Percentiles rank a stretch among this genome's conserved stretches.
phyloP scores from a whole-genome alignment of 1,140 invertebrate species.

The Neocloeon triangulifer region DNA sequence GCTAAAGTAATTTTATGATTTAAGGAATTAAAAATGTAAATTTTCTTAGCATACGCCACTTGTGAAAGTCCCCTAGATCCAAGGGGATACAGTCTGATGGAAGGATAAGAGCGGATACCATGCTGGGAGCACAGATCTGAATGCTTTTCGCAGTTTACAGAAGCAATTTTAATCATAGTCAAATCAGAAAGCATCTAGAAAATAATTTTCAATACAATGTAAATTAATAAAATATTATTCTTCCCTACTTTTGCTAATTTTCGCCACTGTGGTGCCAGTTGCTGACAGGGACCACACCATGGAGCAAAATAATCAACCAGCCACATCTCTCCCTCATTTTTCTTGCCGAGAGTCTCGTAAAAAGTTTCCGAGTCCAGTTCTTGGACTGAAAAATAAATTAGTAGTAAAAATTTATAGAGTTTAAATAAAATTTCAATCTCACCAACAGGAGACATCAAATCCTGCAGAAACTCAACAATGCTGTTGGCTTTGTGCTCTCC shows the following conservation, averaged over 20 bases:
- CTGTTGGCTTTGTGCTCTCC: conserved; percentile 30
- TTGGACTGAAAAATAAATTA: conserved; percentile 22
- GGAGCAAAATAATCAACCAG: conserved; percentile 43
- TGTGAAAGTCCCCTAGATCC: conserved; percentile 21
- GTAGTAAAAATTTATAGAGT: conserved; percentile 8
- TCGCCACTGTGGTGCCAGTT: conserved; percentile 35
- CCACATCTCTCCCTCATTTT: conserved; percentile 26
- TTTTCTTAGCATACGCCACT: conserved; percentile 22
- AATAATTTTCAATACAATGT: too few relatives aligned
- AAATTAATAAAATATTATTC: background rate
- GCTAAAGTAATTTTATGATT: conserved; percentile 15
- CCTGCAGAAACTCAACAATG: conserved; percentile 44
- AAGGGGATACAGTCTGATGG: conserved; percentile 39
- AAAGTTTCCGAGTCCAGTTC: conserved; percentile 29
- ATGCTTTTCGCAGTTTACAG: conserved; percentile 41
- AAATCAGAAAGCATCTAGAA: conserved; percentile 18
- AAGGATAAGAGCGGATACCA: conserved; percentile 40
- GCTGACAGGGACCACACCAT: conserved; percentile 45
- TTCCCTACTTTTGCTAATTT: conserved; percentile 23
- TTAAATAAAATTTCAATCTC: conserved; percentile 7
- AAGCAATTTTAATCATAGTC: conserved; percentile 32
- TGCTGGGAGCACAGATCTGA: conserved; percentile 28
- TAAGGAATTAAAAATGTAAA: background rate
- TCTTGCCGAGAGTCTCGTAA: conserved; percentile 23
- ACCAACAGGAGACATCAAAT: conserved; percentile 24